Percentiles rank a stretch among this genome's conserved stretches.
Conservation (phyloP, 2,113 vertebrate species). For the Clarias batrachus region DNA sequence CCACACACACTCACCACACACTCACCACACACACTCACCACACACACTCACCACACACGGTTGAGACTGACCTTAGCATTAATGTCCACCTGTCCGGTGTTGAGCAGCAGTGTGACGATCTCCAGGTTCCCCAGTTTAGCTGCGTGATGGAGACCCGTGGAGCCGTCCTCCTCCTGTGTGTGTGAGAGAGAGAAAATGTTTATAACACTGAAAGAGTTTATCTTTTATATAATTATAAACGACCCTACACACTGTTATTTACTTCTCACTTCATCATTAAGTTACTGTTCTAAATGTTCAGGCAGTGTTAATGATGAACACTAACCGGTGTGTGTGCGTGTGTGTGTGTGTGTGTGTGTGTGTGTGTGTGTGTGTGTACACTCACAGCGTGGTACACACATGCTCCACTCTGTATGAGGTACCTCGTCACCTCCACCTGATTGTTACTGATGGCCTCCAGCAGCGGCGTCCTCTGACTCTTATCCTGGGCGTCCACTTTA, state of each 20-base stretch:
- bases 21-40: background rate
- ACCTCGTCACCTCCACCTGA: conserved; percentile 80
- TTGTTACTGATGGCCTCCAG: conserved; percentile 86
- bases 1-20: background rate
- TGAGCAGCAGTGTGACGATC: conserved; percentile 82
- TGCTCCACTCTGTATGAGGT: conserved; percentile 81
- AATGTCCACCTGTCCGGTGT: conserved; percentile 88
- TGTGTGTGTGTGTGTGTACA: conserved; percentile 9
- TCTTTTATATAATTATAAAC: no score
- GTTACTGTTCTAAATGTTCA: no score
- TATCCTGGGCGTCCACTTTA: conserved; percentile 84
- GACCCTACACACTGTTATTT: background rate
- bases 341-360: conserved; percentile 3
- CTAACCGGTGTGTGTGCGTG: background rate
- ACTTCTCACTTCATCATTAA: background rate
- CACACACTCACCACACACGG: background rate
- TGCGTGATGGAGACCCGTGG: conserved; percentile 89
- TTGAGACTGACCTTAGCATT: conserved; percentile 77
- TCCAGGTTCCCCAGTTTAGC: conserved; percentile 86
- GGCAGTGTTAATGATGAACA: no score
- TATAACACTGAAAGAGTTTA: no score
- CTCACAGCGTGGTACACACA: conserved; percentile 82
- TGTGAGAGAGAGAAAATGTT: no score
- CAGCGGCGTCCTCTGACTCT: conserved; percentile 82
- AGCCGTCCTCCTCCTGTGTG: conserved; percentile 84